Evolutionary conservation across 2,888 invertebrate genomes (phyloP).

Genomic region (Ormyrus rosae): DNA sequence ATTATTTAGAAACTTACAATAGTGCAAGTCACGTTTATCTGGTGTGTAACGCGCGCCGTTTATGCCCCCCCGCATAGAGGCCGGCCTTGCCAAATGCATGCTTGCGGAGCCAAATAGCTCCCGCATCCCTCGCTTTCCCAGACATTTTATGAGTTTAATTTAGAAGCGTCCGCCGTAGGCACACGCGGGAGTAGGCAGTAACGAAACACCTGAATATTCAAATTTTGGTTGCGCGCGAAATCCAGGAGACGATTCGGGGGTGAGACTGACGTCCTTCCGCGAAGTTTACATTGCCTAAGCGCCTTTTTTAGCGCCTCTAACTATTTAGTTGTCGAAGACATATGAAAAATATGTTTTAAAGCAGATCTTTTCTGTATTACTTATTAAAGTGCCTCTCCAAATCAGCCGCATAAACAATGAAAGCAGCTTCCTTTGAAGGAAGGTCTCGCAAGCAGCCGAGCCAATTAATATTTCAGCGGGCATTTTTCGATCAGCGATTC

Average conservation of each 20-base stretch:
- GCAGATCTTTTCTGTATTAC: background rate
- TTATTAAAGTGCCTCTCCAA: background rate
- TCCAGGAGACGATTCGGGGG: constrained; percentile 62
- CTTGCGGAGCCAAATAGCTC: constrained; percentile 3
- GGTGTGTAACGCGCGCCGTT: background rate
- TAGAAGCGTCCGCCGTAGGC: constrained; percentile 60
- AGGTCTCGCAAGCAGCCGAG: no score
- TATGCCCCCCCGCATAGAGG: background rate
- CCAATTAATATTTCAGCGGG: constrained; percentile 9
- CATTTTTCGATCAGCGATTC: constrained; percentile 27
- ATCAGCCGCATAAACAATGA: constrained; percentile 1
- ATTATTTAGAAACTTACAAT: constrained; percentile 34
- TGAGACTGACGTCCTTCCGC: background rate
- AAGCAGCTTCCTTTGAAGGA: background rate
- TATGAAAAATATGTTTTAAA: background rate
- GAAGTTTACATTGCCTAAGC: constrained; percentile 14
- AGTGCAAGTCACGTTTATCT: constrained; percentile 35
- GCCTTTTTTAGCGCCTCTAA: background rate
- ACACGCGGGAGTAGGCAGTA: background rate
- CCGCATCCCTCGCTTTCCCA: constrained; percentile 19
- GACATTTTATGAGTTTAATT: constrained; percentile 73
- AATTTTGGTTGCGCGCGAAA: constrained; percentile 66
- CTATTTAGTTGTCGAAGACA: background rate
- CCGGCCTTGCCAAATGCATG: constrained; percentile 29
- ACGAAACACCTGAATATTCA: constrained; percentile 61